Evolutionary conservation across 2,113 vertebrate species (phyloP).

Genomic region (Eretmodus cyanostictus): DNA sequence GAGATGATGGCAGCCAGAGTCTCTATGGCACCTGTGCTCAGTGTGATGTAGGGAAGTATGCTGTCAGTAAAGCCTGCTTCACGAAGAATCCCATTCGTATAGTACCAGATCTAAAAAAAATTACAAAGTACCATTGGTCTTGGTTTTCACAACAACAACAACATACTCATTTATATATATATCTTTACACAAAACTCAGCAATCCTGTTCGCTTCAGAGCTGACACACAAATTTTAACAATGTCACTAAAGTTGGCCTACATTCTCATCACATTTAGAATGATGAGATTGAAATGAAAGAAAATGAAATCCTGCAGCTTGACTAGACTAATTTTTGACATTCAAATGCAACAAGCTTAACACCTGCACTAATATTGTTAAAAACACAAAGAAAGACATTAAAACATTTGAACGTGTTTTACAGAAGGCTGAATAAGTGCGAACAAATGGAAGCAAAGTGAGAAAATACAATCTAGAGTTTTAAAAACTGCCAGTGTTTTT

Average conservation of each 20-base stretch:
- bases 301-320: not conserved
- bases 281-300: not conserved
- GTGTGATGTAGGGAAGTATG: slow-evolving; percentile 83
- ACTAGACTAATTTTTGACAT: not conserved
- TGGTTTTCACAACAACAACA: not conserved
- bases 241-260: not conserved
- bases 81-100: slow-evolving; percentile 85
- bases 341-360: not conserved
- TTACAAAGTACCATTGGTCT: not conserved
- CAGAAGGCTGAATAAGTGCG: not conserved
- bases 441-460: not conserved
- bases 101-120: slow-evolving; percentile 87
- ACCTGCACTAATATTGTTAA: not conserved
- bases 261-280: not conserved
- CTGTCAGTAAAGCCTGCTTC: slow-evolving; percentile 74
- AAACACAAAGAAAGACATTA: not conserved
- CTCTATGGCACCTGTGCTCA: slow-evolving; percentile 85
- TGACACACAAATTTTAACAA: not conserved
- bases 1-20: slow-evolving; percentile 83
- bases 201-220: not conserved
- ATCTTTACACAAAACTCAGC: not conserved
- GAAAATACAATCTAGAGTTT: not conserved
- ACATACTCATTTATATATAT: not conserved
- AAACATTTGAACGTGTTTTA: not conserved
- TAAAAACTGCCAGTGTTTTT: not conserved